phyloP scores from a whole-genome alignment of 2,113 vertebrate species.

The Sitta europaea region DNA sequence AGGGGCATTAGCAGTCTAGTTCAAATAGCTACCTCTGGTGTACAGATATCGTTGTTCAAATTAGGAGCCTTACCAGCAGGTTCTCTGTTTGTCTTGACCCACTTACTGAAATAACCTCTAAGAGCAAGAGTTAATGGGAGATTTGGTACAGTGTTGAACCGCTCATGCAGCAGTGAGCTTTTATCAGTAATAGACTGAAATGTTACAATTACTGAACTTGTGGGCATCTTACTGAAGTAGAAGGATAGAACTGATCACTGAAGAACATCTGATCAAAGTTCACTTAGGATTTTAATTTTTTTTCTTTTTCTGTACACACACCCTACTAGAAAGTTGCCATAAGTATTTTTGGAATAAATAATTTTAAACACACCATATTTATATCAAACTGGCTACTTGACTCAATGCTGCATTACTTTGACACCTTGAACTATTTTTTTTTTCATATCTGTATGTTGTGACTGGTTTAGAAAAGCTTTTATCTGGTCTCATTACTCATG shows the following conservation, averaged over 20 bases:
- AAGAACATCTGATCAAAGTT: neutral
- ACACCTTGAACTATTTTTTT: neutral
- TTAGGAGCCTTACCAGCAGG: neutral
- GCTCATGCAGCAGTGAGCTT: neutral
- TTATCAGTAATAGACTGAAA: neutral
- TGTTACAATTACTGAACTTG: neutral
- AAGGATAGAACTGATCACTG: neutral
- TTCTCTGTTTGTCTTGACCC: conserved; percentile 43
- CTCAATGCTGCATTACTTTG: neutral
- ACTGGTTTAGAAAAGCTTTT: neutral
- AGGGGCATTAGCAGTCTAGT: neutral
- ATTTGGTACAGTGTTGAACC: neutral
- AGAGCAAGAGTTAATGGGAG: conserved; percentile 1
- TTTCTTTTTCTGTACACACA: neutral
- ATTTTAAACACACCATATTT: neutral
- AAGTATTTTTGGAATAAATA: neutral
- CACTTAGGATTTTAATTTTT: neutral
- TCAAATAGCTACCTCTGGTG: neutral
- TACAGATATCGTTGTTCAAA: neutral
- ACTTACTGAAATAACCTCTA: conserved; percentile 53
- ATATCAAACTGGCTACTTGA: neutral
- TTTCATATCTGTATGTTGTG: neutral
- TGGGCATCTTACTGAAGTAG: neutral
- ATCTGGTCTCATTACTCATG: neutral
- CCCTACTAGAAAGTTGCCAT: neutral